Evolutionary conservation across 2,113 vertebrate species (phyloP).

Genomic region (Syngnathus typhle): DNA sequence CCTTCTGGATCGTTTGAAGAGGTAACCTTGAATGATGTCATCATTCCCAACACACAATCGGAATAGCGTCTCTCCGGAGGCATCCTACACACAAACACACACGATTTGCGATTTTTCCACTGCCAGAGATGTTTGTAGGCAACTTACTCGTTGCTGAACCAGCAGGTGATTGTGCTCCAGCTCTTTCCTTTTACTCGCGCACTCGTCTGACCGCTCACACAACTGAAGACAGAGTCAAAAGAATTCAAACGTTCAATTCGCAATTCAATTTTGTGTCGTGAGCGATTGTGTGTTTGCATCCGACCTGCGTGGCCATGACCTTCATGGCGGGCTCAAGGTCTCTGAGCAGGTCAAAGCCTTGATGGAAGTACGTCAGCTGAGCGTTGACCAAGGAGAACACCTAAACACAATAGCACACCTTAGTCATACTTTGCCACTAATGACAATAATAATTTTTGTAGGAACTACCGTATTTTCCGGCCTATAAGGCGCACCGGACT

Average conservation of each 20-base stretch:
- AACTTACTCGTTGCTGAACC: conserved; percentile 69
- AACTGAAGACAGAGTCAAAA: conserved; percentile 45
- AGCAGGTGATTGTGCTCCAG: conserved; percentile 70
- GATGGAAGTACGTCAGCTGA: conserved; percentile 76
- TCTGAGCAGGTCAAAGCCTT: conserved; percentile 71
- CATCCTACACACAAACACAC: conserved; percentile 56
- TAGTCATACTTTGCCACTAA: not conserved
- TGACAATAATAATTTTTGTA: no score
- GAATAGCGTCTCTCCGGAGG: conserved; percentile 60
- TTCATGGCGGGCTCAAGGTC: conserved; percentile 73
- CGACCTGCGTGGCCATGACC: conserved; percentile 62
- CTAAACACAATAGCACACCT: conserved; percentile 31
- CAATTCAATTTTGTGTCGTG: not conserved
- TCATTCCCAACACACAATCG: conserved; percentile 29
- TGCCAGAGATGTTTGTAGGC: no score
- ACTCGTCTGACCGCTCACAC: conserved; percentile 56
- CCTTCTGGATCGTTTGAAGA: conserved; percentile 70
- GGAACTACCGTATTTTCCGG: no score
- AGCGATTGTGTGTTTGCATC: not conserved
- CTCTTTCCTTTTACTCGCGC: conserved; percentile 56
- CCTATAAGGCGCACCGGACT: no score
- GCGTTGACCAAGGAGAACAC: conserved; percentile 74
- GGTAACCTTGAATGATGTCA: conserved; percentile 65
- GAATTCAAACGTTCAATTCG: not conserved
- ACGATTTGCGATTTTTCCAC: no score